Percentiles rank a stretch among this genome's conserved stretches.
Evolutionary conservation across 2,888 invertebrate genomes (phyloP).

Genomic region (Trissonchulus sp.): DNA sequence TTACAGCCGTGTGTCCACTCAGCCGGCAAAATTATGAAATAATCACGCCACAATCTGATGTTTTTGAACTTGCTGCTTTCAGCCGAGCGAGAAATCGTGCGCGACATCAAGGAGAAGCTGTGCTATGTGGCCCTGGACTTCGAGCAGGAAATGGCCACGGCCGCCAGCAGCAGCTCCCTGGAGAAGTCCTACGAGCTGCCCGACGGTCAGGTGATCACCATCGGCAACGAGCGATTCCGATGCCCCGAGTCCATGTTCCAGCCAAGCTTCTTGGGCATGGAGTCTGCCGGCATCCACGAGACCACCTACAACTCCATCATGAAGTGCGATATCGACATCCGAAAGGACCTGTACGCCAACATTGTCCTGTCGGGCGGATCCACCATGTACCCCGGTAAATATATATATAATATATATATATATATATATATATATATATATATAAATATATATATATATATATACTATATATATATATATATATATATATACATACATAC

Average conservation of each 20-base stretch:
- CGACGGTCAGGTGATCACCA: constrained; percentile 64
- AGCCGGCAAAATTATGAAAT: too few species aligned
- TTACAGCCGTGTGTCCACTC: too few species aligned
- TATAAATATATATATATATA: too few species aligned
- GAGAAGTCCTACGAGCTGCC: constrained; percentile 89
- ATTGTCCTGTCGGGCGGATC: constrained; percentile 51
- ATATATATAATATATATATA: too few species aligned
- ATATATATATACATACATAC: too few species aligned
- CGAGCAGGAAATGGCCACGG: constrained; percentile 90
- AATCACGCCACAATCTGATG: too few species aligned
- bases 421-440: too few species aligned
- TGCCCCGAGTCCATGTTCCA: constrained; percentile 72
- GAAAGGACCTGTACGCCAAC: constrained; percentile 79
- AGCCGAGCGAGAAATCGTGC: constrained; percentile 75
- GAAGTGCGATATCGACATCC: constrained; percentile 89
- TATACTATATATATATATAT: too few species aligned
- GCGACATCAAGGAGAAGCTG: constrained; percentile 88
- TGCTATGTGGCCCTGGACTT: constrained; percentile 90
- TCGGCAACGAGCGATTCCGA: constrained; percentile 41
- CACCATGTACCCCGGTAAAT: constrained; percentile 94
- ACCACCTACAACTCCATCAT: constrained; percentile 87
- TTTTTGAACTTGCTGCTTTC: too few species aligned
- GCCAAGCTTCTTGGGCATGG: constrained; percentile 64
- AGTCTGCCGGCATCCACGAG: constrained; percentile 78
- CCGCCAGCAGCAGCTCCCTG: constrained; percentile 77